Percentiles rank a stretch among this genome's conserved stretches.
phyloP scores from a whole-genome alignment of 1,140 invertebrate genomes.

The Pteromalus puparum region DNA sequence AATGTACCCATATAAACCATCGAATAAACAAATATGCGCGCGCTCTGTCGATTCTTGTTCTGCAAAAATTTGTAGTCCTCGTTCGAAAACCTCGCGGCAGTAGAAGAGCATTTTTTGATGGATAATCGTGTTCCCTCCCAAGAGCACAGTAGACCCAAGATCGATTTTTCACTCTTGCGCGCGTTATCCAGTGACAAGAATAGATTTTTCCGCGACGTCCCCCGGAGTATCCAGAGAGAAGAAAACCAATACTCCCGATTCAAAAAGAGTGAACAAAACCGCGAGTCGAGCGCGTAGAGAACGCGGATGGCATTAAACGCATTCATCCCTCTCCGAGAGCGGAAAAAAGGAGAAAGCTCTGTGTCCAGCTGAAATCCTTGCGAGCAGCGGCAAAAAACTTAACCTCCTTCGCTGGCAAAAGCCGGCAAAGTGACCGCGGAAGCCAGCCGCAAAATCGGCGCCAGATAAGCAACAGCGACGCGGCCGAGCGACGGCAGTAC shows the following conservation, averaged over 20 bases:
- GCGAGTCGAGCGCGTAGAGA: too few species aligned
- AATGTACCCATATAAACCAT: too few species aligned
- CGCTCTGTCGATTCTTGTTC: too few species aligned
- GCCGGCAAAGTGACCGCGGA: conserved; percentile 24
- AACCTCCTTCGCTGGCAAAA: not conserved
- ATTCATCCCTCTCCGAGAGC: not conserved
- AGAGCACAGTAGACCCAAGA: not conserved
- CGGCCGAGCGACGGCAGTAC: not conserved
- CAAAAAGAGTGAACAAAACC: not conserved
- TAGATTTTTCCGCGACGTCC: not conserved
- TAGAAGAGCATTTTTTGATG: not conserved
- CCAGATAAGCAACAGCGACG: conserved; percentile 22
- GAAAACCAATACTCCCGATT: not conserved
- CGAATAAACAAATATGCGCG: too few species aligned
- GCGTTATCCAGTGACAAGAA: not conserved
- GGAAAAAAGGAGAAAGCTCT: not conserved
- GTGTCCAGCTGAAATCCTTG: not conserved
- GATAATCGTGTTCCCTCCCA: not conserved
- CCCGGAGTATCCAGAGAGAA: not conserved
- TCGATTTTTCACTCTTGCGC: not conserved
- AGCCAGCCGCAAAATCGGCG: conserved; percentile 29
- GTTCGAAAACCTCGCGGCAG: not conserved
- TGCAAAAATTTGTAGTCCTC: not conserved
- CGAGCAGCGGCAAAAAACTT: not conserved
- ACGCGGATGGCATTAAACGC: not conserved